These are phyloP conservation scores for Ectobius pallidus DNA, from an alignment of 2,888 invertebrate species.

Conservation along the genomic window DNA sequence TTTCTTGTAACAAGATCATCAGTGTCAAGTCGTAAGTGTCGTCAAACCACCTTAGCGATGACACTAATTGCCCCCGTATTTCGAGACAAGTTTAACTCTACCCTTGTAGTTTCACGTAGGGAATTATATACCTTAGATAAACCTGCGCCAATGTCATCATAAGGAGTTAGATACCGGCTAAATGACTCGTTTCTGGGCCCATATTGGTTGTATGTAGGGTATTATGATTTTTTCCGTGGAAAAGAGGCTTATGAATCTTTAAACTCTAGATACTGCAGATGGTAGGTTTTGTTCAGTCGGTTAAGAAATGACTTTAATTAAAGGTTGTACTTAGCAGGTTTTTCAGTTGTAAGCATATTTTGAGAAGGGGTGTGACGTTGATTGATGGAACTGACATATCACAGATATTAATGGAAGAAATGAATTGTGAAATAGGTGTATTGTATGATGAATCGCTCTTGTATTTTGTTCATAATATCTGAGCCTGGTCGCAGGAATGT, in stretches of 20 bases:
- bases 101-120: no score
- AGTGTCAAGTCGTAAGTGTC: no score
- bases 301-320: neutral
- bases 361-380: neutral
- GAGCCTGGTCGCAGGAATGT: conserved; percentile 13
- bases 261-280: neutral
- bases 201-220: neutral
- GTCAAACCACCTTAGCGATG: no score
- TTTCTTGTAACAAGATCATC: no score
- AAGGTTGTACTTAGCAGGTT: neutral
- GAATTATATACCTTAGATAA: neutral
- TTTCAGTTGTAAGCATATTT: neutral
- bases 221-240: neutral
- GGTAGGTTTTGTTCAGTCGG: neutral
- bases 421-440: no score
- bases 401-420: neutral
- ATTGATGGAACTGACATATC: neutral
- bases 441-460: neutral
- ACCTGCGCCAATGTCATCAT: neutral
- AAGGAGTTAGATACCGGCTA: conserved; percentile 1
- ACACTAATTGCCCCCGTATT: no score
- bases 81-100: no score
- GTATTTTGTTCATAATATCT: neutral
- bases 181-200: neutral
- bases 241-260: neutral